Percentiles rank a stretch among this genome's conserved stretches.
Conservation (phyloP, 1,140 invertebrate genomes). For the Drosophila takahashii region DNA sequence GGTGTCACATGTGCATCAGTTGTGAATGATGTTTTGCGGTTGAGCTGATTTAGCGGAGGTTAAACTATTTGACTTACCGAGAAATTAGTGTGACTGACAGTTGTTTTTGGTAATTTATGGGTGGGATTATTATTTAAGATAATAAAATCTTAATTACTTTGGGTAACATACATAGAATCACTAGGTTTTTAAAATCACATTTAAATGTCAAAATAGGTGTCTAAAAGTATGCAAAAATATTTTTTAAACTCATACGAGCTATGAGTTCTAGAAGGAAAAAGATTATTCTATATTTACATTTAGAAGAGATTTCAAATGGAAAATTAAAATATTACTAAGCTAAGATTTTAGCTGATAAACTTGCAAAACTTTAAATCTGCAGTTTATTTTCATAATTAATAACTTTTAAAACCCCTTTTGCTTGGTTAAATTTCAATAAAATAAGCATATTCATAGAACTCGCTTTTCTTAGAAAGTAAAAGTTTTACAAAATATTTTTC, state of each 20-base stretch:
- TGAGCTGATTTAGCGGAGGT: conserved; percentile 9
- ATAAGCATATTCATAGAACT: background rate
- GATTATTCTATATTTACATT: no score
- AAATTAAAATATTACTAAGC: no score
- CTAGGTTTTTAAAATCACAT: no score
- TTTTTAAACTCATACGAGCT: no score
- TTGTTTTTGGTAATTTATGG: background rate
- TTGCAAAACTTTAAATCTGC: no score
- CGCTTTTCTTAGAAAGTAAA: background rate
- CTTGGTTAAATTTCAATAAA: background rate
- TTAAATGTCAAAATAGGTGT: no score
- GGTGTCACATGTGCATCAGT: conserved; percentile 18
- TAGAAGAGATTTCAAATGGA: no score
- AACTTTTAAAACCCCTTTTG: background rate
- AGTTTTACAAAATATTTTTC: background rate
- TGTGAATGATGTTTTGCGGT: conserved; percentile 24
- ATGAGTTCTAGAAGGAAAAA: no score
- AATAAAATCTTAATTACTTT: background rate
- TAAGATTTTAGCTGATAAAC: no score
- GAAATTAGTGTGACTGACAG: conserved; percentile 1
- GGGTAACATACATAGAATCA: no score
- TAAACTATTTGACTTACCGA: conserved; percentile 14
- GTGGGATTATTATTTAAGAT: background rate
- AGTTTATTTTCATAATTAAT: background rate
- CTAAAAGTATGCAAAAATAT: no score